phyloP scores from a whole-genome alignment of 2,113 vertebrate genomes.

The Megatriorchis doriae region DNA sequence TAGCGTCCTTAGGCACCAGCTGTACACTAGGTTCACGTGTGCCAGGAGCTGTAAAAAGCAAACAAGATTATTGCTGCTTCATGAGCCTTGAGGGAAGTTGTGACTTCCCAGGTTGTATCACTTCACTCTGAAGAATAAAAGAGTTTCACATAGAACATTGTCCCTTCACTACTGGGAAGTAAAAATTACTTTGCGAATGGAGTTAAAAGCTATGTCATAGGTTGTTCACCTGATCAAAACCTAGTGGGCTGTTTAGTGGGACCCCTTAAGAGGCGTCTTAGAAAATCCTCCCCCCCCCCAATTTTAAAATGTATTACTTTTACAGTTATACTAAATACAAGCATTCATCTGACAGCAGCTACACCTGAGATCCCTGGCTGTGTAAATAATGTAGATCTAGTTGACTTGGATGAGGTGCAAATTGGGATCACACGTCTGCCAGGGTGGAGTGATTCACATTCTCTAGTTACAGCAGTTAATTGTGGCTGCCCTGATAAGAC shows the following conservation, averaged over 20 bases:
- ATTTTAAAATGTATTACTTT: slow-evolving; percentile 12
- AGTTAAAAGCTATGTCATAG: neutral
- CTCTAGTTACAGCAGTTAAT: slow-evolving; percentile 69
- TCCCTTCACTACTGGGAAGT: neutral
- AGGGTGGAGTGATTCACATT: slow-evolving; percentile 76
- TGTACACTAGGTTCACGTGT: neutral
- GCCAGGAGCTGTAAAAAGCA: neutral
- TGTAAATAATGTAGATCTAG: slow-evolving; percentile 78
- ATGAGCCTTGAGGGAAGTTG: neutral
- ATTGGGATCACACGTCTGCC: slow-evolving; percentile 70
- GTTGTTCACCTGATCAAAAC: neutral
- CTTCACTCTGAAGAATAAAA: neutral
- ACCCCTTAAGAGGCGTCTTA: neutral
- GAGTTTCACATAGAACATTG: neutral
- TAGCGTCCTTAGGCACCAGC: slow-evolving; percentile 1
- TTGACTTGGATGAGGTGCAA: slow-evolving; percentile 85
- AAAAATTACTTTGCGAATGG: neutral
- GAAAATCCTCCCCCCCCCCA: neutral
- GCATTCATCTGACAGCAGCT: slow-evolving; percentile 42
- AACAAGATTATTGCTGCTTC: neutral
- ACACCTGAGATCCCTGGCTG: slow-evolving; percentile 76
- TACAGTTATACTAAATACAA: neutral
- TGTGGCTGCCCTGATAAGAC: slow-evolving; percentile 56
- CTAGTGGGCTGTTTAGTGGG: neutral
- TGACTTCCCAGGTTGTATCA: neutral